A percentile compares a stretch with the other conserved stretches of the same genome.
Conservation (phyloP, 1,140 invertebrate genomes). For the Monomorium pharaonis region DNA sequence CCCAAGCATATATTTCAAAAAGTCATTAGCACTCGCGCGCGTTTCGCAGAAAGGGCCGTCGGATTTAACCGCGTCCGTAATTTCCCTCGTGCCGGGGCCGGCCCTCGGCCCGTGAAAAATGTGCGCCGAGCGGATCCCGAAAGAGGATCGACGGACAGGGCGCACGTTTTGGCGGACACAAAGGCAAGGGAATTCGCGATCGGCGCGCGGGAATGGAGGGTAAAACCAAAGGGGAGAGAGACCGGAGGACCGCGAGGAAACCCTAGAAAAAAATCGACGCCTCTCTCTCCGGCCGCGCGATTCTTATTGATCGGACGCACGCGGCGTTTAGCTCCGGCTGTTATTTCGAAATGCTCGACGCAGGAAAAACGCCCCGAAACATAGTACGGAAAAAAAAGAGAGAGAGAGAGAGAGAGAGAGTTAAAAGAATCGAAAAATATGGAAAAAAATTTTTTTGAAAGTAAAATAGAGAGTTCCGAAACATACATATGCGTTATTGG, state of each 20-base stretch:
- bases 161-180: constrained; percentile 35
- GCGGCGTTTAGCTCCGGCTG: constrained; percentile 1
- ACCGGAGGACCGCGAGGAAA: not conserved
- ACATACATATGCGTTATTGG: not conserved
- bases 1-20: constrained; percentile 48
- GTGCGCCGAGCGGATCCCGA: constrained; percentile 18
- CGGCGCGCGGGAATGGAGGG: not conserved
- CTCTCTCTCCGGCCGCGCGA: not conserved
- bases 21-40: constrained; percentile 56
- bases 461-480: not conserved
- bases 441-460: constrained; percentile 21
- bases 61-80: constrained; percentile 56
- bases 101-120: constrained; percentile 47
- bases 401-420: no score
- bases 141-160: constrained; percentile 38
- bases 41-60: constrained; percentile 52
- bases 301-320: constrained; percentile 1
- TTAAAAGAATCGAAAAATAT: constrained; percentile 16
- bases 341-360: constrained; percentile 7
- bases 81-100: constrained; percentile 37
- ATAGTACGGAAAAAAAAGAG: not conserved
- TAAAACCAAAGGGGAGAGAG: not conserved
- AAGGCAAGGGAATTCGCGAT: constrained; percentile 39
- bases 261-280: constrained; percentile 17
- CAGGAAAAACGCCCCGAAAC: not conserved